Evolutionary conservation across 2,113 vertebrate species (phyloP), one percentile per base, ranked within the genome.

Genomic region (Seriola dumerili): DNA sequence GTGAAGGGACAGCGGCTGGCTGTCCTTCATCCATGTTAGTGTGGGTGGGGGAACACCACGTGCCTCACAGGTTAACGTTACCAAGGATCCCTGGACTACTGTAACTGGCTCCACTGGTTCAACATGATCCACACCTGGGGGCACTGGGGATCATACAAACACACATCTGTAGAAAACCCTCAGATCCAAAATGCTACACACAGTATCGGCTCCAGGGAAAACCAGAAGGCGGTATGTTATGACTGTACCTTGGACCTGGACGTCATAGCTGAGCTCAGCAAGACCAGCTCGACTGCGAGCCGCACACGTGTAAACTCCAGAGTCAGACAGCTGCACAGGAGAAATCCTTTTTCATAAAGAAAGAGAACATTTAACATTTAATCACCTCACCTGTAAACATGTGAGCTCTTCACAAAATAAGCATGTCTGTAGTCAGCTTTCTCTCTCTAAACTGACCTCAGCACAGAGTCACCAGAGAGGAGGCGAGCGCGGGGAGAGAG

Each of bases 21-120:
- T 91, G 0, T 98, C 95, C 89, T 98, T 99, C 90, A 96, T 77
- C 98, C 97, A 99, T 0, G 95, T 96, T 46, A 99, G 94, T 0
- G 88, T 87, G 0, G 97, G 97, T 8, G 90, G 90, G 0, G 98
- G 98, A 8, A 94, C 87, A 5, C 97, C 98, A 0, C 85, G 95
- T 21, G 96, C 97, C 82, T 97, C 93, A 0, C 98, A 99, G 5
- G 95, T 95, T 63, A 99, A 91, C 0, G 96, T 95, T 74, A 98
- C 96, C 0, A 94, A 48, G 0, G 97, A 97, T 25, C 97, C 97
- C 32, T 83, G 75, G 14, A 95, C 89, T 21, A 96, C 96, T 0
- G 93, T 90, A 29, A 97, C 92, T 0, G 97, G 94, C 58, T 96
- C 95, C 0, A 92, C 94, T 68, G 94, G 95, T 83, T 96, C 93